These are phyloP conservation scores for Cynoglossus semilaevis DNA, from an alignment of 2,113 vertebrate genomes.

Conservation along the genomic window DNA sequence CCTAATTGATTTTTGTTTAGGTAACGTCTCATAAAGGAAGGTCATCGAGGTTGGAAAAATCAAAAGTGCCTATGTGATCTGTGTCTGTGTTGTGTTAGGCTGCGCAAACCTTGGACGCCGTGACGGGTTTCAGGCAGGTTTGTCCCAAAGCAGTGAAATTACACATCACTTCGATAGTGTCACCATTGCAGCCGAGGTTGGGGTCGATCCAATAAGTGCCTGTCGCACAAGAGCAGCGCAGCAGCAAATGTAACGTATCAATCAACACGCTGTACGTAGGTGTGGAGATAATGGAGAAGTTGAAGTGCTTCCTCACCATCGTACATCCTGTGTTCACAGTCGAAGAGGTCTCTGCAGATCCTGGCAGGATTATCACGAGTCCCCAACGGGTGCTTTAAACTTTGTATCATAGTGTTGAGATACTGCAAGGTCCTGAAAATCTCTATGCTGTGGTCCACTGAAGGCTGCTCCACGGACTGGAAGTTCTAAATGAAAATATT, in stretches of 20 bases:
- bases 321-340: slow-evolving; percentile 89
- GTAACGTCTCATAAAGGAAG: too few relatives aligned
- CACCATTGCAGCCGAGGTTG: slow-evolving; percentile 90
- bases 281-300: not conserved
- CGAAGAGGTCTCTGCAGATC: slow-evolving; percentile 93
- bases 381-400: slow-evolving; percentile 93
- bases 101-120: slow-evolving; percentile 82
- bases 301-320: slow-evolving; percentile 79
- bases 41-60: too few relatives aligned
- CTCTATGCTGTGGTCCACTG: slow-evolving; percentile 88
- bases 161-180: slow-evolving; percentile 90
- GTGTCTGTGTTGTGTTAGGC: not conserved
- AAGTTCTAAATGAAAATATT: slow-evolving; percentile 67
- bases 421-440: slow-evolving; percentile 97
- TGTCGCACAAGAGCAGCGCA: slow-evolving; percentile 43
- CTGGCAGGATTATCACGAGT: slow-evolving; percentile 90
- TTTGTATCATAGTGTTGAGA: slow-evolving; percentile 95
- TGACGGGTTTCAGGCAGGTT: slow-evolving; percentile 90
- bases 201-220: slow-evolving; percentile 97
- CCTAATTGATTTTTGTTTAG: too few relatives aligned
- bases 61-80: too few relatives aligned
- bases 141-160: slow-evolving; percentile 94
- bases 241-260: not conserved
- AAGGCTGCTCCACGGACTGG: slow-evolving; percentile 79
- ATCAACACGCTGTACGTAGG: not conserved